Percentiles rank a stretch among this genome's conserved stretches.
These are phyloP conservation scores for Coregonus suidteri DNA, from an alignment of 2,797 vertebrate species.

Conservation along the genomic window DNA sequence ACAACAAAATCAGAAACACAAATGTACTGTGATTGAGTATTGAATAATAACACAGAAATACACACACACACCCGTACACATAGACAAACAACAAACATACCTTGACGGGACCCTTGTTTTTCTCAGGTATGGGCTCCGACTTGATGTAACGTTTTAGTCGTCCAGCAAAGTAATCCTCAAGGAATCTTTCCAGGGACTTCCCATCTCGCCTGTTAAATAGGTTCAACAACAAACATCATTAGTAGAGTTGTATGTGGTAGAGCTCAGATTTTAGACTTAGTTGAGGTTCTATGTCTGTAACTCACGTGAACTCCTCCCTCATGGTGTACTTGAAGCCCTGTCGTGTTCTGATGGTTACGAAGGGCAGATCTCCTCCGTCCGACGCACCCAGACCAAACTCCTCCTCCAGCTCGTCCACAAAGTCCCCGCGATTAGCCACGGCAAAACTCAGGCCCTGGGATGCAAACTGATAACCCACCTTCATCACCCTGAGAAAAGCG, in stretches of 20 bases:
- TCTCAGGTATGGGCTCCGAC: constrained; percentile 76
- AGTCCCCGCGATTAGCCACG: constrained; percentile 75
- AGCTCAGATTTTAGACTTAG: too few relatives aligned
- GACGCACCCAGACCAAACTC: constrained; percentile 73
- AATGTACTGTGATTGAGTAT: background rate
- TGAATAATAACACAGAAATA: background rate
- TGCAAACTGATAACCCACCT: constrained; percentile 64
- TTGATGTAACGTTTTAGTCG: constrained; percentile 75
- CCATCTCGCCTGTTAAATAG: constrained; percentile 70
- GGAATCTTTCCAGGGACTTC: constrained; percentile 69
- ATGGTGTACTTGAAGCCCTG: constrained; percentile 79
- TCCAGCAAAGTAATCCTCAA: constrained; percentile 75
- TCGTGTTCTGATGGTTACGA: constrained; percentile 72
- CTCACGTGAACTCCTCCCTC: constrained; percentile 83
- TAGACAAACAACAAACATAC: constrained; percentile 42
- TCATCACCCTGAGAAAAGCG: constrained; percentile 71
- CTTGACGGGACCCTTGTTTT: constrained; percentile 71
- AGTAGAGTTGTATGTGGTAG: too few relatives aligned
- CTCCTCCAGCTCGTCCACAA: constrained; percentile 73
- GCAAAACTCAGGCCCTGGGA: constrained; percentile 70
- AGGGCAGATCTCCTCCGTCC: constrained; percentile 69
- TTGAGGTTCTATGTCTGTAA: constrained; percentile 8
- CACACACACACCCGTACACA: constrained; percentile 17
- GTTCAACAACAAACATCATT: too few relatives aligned
- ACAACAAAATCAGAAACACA: background rate